phyloP scores from a whole-genome alignment of 2,797 vertebrate species.

The Fistularia tabacaria region DNA sequence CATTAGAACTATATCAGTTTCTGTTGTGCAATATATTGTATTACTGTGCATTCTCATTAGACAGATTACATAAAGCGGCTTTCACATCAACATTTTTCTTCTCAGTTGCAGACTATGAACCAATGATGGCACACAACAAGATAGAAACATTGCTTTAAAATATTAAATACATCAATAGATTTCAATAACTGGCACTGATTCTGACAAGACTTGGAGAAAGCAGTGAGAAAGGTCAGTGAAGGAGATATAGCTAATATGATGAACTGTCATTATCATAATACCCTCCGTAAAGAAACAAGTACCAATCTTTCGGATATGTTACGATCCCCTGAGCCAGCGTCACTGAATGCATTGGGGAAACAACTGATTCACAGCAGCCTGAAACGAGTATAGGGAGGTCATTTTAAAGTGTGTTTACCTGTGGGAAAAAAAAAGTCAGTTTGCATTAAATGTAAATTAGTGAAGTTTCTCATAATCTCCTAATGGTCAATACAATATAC shows the following conservation, averaged over 20 bases:
- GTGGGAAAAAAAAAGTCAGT: no score
- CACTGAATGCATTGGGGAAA: slow-evolving; percentile 39
- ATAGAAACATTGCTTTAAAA: slow-evolving; percentile 5
- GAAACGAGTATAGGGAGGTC: slow-evolving; percentile 23
- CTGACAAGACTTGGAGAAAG: slow-evolving; percentile 52
- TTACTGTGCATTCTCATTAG: neutral
- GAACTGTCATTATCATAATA: slow-evolving; percentile 64
- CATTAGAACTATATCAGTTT: no score
- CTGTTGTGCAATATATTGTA: no score
- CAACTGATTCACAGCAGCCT: slow-evolving; percentile 30
- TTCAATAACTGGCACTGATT: slow-evolving; percentile 48
- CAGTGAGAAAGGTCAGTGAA: slow-evolving; percentile 40
- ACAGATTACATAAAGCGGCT: no score
- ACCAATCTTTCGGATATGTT: slow-evolving; percentile 55
- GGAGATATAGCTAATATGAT: slow-evolving; percentile 59
- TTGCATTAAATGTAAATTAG: no score
- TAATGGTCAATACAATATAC: no score
- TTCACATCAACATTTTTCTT: slow-evolving; percentile 36
- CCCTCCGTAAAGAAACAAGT: slow-evolving; percentile 44
- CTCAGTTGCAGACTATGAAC: slow-evolving; percentile 43
- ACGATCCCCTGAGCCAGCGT: slow-evolving; percentile 45
- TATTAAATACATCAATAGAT: slow-evolving; percentile 34
- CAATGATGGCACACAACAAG: slow-evolving; percentile 28
- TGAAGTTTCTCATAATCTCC: no score
- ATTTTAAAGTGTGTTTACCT: slow-evolving; percentile 9